Evolutionary conservation across 2,888 invertebrate genomes (phyloP).

Genomic region (Thelaira solivaga): DNA sequence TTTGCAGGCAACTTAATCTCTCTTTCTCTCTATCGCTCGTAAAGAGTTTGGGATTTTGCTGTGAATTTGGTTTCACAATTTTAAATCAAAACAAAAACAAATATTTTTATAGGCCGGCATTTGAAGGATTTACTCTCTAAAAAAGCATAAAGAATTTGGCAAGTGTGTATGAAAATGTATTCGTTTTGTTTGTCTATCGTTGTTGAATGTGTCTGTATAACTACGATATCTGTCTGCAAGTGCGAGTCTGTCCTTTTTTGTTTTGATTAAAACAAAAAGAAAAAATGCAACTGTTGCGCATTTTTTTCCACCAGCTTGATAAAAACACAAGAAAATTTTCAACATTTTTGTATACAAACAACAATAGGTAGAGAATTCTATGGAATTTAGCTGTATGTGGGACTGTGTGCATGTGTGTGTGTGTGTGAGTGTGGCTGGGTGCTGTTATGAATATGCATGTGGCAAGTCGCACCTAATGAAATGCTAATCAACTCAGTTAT

Average conservation of each 20-base stretch:
- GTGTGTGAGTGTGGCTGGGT: not conserved
- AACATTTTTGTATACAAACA: conserved; percentile 16
- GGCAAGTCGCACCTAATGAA: conserved; percentile 57
- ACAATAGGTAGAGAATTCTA: conserved; percentile 16
- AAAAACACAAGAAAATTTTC: conserved; percentile 25
- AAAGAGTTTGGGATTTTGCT: not conserved
- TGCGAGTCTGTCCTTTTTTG: conserved; percentile 6
- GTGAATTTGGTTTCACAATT: conserved; percentile 2
- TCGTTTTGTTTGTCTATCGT: not conserved
- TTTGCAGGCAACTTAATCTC: conserved; percentile 1
- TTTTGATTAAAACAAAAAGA: conserved; percentile 34
- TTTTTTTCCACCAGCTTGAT: conserved; percentile 55
- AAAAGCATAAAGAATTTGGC: not conserved
- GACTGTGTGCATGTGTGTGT: not conserved
- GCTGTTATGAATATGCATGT: not conserved
- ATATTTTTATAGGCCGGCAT: conserved; percentile 60
- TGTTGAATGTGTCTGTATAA: conserved; percentile 13
- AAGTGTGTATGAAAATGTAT: conserved; percentile 20
- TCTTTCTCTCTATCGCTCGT: not conserved
- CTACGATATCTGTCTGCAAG: not conserved
- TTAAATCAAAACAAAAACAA: conserved; percentile 62
- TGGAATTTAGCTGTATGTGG: not conserved
- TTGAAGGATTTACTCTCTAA: conserved; percentile 36
- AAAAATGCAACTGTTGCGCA: conserved; percentile 67
- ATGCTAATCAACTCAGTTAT: conserved; percentile 61